Evolutionary conservation across 2,113 vertebrate species (phyloP), one percentile per base, ranked within the genome.

Genomic region (Asarcornis scutulata): DNA sequence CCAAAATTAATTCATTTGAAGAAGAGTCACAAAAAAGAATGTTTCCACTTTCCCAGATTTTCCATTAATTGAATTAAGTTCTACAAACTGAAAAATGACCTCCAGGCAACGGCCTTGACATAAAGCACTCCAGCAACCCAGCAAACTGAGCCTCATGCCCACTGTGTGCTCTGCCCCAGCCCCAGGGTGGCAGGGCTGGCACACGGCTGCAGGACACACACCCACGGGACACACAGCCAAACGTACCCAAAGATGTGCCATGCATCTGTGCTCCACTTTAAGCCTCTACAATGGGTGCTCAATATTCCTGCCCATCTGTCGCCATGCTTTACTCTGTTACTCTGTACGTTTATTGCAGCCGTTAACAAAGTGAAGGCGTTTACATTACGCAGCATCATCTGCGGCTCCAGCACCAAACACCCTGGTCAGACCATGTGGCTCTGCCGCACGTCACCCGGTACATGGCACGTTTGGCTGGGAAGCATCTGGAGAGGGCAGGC

Each of bases 401-500:
- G 34, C 12, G 13, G 53, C 79, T 56, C 34, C 8, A 21, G 62
- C 23, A 25, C 50, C 23, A 58, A 17, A 0, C 2, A 27, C 29
- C 21, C 36, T 2, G 0, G 1, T 27, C 66, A 78, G 26, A 14
- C 15, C 48, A 10, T 68, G 34, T 6, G 15, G 63, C 7, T 23
- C 74, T 77, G 68, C 64, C 22, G 75, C 69, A 9, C 64, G 6
- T 52, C 31, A 3, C 10, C 32, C 1, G 0, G 12, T 2, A 8
- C n/a, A 3, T 1, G 0, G 26, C 0, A 0, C 27, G 8, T 21
- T 26, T 38, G 67, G 13, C 14, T n/a, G 7, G 11, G 63, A 31
- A 8, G 7, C 11, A 0, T 62, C 69, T 14, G 1, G 1, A 50
- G 79, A 63, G 16, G 22, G 81, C 59, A 77, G 36, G 0, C 34